These are phyloP conservation scores for Grammomys dolichurus DNA, from an alignment of 2,113 vertebrate species.

Conservation along the genomic window DNA sequence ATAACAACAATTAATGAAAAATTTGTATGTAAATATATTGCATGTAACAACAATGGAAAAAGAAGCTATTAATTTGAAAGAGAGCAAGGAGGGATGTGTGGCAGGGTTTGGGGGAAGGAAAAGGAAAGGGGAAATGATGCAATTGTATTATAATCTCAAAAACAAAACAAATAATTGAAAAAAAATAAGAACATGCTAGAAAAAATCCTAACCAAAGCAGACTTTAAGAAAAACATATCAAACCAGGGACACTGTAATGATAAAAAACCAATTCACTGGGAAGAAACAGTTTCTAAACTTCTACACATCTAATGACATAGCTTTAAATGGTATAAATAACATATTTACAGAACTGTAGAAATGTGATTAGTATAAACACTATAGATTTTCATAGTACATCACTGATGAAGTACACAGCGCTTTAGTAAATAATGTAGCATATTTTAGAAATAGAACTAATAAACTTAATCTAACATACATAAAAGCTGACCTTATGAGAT, in stretches of 20 bases:
- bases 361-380: not conserved
- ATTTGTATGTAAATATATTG: too few species aligned
- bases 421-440: constrained; percentile 7
- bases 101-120: not conserved
- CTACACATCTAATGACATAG: not conserved
- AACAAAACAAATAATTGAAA: not conserved
- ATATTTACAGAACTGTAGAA: constrained; percentile 11
- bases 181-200: not conserved
- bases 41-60: not conserved
- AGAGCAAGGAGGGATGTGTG: not conserved
- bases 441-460: constrained; percentile 35
- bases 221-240: not conserved
- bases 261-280: not conserved
- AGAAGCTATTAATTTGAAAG: not conserved
- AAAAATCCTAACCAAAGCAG: not conserved
- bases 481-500: not conserved
- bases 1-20: not conserved
- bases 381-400: constrained; percentile 11
- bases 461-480: constrained; percentile 21
- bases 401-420: not conserved
- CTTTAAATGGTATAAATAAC: not conserved
- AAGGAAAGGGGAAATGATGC: not conserved
- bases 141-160: not conserved
- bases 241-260: not conserved
- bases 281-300: constrained; percentile 44